Conservation (phyloP, 1,140 invertebrate genomes). For the Cotesia typhae region DNA sequence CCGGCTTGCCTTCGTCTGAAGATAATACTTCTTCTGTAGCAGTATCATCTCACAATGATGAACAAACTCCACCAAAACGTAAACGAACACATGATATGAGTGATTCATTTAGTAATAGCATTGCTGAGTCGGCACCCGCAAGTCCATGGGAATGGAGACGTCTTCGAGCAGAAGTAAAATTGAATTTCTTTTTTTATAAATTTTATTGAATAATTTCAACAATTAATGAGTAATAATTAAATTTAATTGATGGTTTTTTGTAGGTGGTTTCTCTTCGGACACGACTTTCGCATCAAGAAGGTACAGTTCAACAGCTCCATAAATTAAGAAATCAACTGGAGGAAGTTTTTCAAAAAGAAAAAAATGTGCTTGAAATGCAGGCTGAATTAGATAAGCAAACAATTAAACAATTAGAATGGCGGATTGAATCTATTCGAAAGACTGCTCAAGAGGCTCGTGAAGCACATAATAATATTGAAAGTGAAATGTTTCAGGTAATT, state of each 20-base stretch:
- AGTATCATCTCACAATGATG: not conserved
- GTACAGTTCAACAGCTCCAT: constrained; percentile 57
- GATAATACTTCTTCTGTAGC: constrained; percentile 2
- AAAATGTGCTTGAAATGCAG: constrained; percentile 55
- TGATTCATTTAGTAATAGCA: constrained; percentile 27
- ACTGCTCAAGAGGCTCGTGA: constrained; percentile 54
- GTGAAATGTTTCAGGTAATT: constrained; percentile 52
- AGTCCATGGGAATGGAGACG: constrained; percentile 57
- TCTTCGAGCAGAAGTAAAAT: constrained; percentile 47
- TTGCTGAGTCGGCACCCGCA: constrained; percentile 36
- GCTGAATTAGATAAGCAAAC: constrained; percentile 56
- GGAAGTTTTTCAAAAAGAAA: constrained; percentile 62
- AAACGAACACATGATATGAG: constrained; percentile 30
- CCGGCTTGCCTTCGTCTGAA: not conserved
- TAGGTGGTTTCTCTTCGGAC: constrained; percentile 57
- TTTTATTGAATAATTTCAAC: not conserved
- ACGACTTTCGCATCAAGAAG: constrained; percentile 59
- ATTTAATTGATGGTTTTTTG: constrained; percentile 3
- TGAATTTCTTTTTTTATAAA: not conserved
- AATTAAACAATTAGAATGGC: constrained; percentile 58
- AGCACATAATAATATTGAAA: constrained; percentile 47
- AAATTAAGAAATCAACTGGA: constrained; percentile 60
- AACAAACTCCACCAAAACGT: constrained; percentile 43
- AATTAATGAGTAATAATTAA: constrained; percentile 2
- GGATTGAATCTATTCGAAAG: constrained; percentile 54